Evolutionary conservation across 2,888 invertebrate genomes (phyloP), one percentile per base, ranked within the genome.

Genomic region (Cerceris rybyensis): DNA sequence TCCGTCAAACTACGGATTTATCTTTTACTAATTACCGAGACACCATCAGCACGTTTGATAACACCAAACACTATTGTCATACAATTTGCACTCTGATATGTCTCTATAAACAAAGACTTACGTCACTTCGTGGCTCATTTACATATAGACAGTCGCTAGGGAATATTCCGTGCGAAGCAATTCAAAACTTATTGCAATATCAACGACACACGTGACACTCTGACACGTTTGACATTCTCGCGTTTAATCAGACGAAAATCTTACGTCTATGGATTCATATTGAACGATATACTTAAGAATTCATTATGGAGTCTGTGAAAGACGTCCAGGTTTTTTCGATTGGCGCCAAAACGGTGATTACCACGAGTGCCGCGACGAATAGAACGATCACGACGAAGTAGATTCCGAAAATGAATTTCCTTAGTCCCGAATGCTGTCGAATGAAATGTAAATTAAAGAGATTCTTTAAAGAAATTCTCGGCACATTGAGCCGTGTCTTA

Each of bases 371-470:
- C 11, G 95, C 93, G 0, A 96, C 95, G 85, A 98, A 95, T 17
- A 95, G 93, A 14, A 95, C 89, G 70, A 97, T 94, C 60, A 96
- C 94, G 0, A 97, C 93, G 52, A 96, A 94, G 92, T 98, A 98
- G 52, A 98, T 91, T n/a, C 95, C 95, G 57, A 98, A 94, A 67
- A 97, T 93, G 69, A 95, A 94, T 89, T 96, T 96, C 86, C 98
- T 94, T 93, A 97, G 95, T 65, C 94, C 94, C 2, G 96, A 94
- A 91, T 96, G 96, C 98, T 98, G 94, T 67, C 14, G 65, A 55
- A 61, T 9, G 65, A 63, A 78, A 83, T 50, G 43, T 13, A 61
- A 55, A 67, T 52, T 57, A 39, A 55, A 11, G 54, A 6, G 54
- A 71, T 46, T 70, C 28, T 73, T 28, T 7, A 16, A 39, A 13